Evolutionary conservation across 92 coral and sea anemone species (phyloP), one percentile per base, ranked within the genome.

Genomic region (Paramuricea clavata): DNA sequence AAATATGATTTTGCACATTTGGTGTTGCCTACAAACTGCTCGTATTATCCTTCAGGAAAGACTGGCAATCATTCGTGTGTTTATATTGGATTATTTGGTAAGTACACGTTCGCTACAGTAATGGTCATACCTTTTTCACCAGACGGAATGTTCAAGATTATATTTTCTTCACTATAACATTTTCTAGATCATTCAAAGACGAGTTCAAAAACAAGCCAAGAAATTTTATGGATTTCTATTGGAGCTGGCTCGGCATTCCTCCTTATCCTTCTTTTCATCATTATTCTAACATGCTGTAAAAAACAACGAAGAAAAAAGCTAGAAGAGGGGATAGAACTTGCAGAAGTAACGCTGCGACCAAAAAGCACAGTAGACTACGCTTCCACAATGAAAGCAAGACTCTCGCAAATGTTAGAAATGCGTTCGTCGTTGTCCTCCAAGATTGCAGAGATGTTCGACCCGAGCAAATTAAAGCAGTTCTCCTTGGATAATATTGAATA

Each of bases 401-500:
- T 60, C 16, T n/a, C 33, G 0, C 19, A 33, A 23, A 3, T 39
- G 36, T 2, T 42, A 7, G 26, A 59, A 6, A 12, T 13, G n/a
- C n/a, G n/a, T 3, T 0, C 6, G 6, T 50, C 28, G 2, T 43
- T 79, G 22, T 33, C 72, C 10, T 59, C 84, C n/a, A 79, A 79
- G 36, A 60, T 79, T 22, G 73, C 73, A 3, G 84, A 79, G 33
- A 59, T 79, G 83, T 93, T 87, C 68, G 95, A 97, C 43, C 98
- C 98, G 8, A 95, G 89, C 62, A 98, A 93, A 22, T 49, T 97
- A 6, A 86, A 35, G 39, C 98, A 97, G 87, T 85, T 89, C 49
- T 95, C 99, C 4, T 93, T 97, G 39, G 97, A 93, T 92, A 71
- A 91, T 15, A 92, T 97, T 21, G 97, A 94, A 73, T 97, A 97